These are phyloP conservation scores for Sciurus carolinensis DNA, from an alignment of 2,797 vertebrate genomes.

Conservation along the genomic window DNA sequence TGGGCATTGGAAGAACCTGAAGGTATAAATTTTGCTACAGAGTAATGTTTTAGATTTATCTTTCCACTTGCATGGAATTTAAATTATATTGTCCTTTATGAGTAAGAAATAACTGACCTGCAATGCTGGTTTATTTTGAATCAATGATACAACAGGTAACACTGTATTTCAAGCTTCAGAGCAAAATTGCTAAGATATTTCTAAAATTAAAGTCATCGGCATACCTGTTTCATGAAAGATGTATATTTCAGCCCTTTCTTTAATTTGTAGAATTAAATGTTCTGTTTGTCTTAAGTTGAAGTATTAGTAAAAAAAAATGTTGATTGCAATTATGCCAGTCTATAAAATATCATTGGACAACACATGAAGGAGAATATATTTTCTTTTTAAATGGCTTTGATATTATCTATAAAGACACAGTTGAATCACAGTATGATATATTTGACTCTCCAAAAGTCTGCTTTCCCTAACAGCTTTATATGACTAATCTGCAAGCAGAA, in stretches of 20 bases:
- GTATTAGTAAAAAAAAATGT: neutral
- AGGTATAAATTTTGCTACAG: conserved; percentile 60
- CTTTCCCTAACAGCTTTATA: neutral
- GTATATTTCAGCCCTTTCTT: neutral
- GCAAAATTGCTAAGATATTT: neutral
- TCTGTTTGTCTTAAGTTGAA: conserved; percentile 19
- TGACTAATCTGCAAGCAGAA: neutral
- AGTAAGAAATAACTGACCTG: neutral
- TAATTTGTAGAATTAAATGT: conserved; percentile 35
- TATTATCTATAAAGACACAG: neutral
- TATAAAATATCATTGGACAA: neutral
- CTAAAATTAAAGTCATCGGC: neutral
- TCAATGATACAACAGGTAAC: conserved; percentile 29
- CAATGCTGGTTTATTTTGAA: conserved; percentile 14
- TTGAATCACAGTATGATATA: neutral
- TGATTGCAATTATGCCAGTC: neutral
- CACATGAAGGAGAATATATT: neutral
- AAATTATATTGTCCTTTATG: conserved; percentile 53
- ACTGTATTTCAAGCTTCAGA: conserved; percentile 38
- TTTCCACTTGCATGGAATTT: conserved; percentile 26
- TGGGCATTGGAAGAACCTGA: neutral
- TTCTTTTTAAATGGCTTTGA: neutral
- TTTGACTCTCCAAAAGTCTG: neutral
- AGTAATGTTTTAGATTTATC: conserved; percentile 54
- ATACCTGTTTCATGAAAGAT: neutral